Percentiles rank a stretch among this genome's conserved stretches.
phyloP scores from a whole-genome alignment of 2,113 vertebrate species.

The Cryptomyrus ogoouensis region DNA sequence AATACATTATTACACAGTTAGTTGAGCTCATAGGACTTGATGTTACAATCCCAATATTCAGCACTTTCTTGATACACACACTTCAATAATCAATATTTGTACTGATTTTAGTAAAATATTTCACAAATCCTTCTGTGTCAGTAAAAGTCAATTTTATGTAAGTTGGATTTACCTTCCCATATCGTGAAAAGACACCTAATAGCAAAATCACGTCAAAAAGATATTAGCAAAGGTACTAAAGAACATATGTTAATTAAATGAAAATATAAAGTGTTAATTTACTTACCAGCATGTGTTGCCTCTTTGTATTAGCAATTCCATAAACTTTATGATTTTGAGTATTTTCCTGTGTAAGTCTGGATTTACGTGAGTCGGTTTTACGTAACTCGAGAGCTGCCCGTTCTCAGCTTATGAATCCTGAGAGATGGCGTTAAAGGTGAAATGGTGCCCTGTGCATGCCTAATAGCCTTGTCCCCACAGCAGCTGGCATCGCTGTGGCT shows the following conservation, averaged over 20 bases:
- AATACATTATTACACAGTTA: background rate
- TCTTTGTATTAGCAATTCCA: background rate
- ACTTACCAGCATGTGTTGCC: background rate
- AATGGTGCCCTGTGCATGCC: background rate
- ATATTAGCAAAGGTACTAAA: background rate
- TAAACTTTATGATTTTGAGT: background rate
- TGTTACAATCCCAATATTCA: too few relatives aligned
- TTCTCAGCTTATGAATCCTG: background rate
- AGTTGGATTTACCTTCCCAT: background rate
- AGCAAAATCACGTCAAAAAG: background rate
- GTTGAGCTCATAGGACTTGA: too few relatives aligned
- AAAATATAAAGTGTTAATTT: background rate
- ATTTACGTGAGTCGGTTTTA: background rate
- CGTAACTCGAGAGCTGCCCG: background rate
- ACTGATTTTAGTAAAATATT: background rate
- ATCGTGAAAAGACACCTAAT: background rate
- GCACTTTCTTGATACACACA: too few relatives aligned
- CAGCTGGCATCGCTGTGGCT: background rate
- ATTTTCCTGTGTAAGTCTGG: background rate
- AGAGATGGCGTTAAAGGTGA: background rate
- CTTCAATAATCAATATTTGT: background rate
- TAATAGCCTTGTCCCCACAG: background rate
- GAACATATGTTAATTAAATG: background rate
- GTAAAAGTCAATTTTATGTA: background rate
- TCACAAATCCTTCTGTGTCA: background rate